phyloP scores from a whole-genome alignment of 2,888 invertebrate genomes.

The Hypomecis atomaria region DNA sequence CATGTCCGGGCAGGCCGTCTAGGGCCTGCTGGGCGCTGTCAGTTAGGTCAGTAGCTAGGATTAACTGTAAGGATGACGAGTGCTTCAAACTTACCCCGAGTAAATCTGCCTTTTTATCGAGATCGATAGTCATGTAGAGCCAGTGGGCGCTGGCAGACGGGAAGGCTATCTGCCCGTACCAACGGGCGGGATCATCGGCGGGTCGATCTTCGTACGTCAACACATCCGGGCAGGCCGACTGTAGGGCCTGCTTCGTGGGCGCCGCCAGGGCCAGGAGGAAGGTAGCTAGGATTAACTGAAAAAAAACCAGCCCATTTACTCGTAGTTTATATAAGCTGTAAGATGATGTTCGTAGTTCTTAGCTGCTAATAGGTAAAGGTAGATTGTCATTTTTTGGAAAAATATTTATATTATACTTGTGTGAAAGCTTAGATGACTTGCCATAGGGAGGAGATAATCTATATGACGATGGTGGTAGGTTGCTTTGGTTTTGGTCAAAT shows the following conservation, averaged over 20 bases:
- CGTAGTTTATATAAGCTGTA: too few relatives aligned
- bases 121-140: constrained; percentile 9
- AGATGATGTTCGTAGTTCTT: too few relatives aligned
- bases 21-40: too few relatives aligned
- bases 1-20: too few relatives aligned
- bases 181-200: not conserved
- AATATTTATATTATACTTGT: too few relatives aligned
- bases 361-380: too few relatives aligned
- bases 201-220: constrained; percentile 4
- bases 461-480: too few relatives aligned
- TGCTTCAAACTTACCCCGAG: constrained; percentile 14
- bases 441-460: too few relatives aligned
- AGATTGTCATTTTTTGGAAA: too few relatives aligned
- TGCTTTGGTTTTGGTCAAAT: too few relatives aligned
- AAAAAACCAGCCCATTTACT: not conserved
- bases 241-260: constrained; percentile 1
- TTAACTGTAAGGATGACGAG: not conserved
- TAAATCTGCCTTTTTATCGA: constrained; percentile 17
- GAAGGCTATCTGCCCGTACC: constrained; percentile 15
- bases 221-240: constrained; percentile 15
- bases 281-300: not conserved
- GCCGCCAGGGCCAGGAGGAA: constrained; percentile 7
- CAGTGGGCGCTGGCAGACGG: constrained; percentile 6
- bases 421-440: too few relatives aligned
- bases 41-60: too few relatives aligned